These are phyloP conservation scores for Halyomorpha halys DNA, from an alignment of 1,140 invertebrate genomes.

Conservation along the genomic window DNA sequence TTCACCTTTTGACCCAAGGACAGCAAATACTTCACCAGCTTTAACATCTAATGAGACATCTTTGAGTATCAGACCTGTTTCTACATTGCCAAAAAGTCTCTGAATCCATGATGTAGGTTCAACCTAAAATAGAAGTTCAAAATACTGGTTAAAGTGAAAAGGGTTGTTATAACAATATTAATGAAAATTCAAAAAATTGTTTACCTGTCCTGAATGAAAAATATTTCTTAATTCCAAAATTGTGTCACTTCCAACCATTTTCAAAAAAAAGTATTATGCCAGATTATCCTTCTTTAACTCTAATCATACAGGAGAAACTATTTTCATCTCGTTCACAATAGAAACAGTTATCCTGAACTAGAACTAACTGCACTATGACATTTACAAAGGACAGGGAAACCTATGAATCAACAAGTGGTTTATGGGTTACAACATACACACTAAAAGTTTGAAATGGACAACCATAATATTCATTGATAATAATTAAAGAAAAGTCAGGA, in stretches of 20 bases:
- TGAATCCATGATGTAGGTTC: slow-evolving; percentile 67
- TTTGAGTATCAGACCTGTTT: slow-evolving; percentile 75
- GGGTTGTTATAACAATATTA: too few species aligned
- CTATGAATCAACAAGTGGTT: too few species aligned
- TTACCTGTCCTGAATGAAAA: slow-evolving; percentile 74
- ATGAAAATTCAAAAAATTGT: background rate
- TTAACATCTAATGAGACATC: slow-evolving; percentile 83
- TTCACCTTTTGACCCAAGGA: slow-evolving; percentile 80
- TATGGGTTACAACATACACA: too few species aligned
- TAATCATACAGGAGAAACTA: too few species aligned
- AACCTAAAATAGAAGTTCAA: slow-evolving; percentile 43
- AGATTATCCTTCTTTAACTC: too few species aligned
- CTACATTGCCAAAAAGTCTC: slow-evolving; percentile 61
- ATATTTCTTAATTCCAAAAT: slow-evolving; percentile 78
- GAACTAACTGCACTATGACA: too few species aligned
- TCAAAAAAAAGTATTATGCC: background rate
- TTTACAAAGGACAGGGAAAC: too few species aligned
- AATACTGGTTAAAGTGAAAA: background rate
- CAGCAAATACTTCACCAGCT: slow-evolving; percentile 81
- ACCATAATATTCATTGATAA: too few species aligned
- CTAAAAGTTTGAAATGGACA: too few species aligned
- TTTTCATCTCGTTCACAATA: too few species aligned
- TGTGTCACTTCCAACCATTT: slow-evolving; percentile 70
- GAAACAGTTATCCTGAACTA: too few species aligned
- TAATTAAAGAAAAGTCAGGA: too few species aligned